Evolutionary conservation across 2,888 invertebrate species (phyloP).

Genomic region (Thera britannica): DNA sequence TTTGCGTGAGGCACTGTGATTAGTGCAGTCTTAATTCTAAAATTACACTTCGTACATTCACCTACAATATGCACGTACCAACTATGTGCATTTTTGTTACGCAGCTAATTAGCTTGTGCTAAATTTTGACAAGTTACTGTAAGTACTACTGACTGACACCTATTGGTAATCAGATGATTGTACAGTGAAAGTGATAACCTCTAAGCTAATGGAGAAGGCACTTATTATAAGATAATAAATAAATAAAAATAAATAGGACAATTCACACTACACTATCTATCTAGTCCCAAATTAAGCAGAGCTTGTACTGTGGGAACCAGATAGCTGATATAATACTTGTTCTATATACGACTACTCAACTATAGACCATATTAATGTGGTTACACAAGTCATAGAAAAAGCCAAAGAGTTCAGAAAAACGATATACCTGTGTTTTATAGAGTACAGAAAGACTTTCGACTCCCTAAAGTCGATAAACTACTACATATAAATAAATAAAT

Average conservation of each 20-base stretch:
- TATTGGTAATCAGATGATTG: conserved; percentile 5
- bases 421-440: neutral
- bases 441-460: too few species aligned
- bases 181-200: conserved; percentile 10
- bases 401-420: neutral
- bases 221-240: neutral
- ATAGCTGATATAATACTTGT: too few species aligned
- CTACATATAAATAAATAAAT: too few species aligned
- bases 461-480: too few species aligned
- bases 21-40: conserved; percentile 49
- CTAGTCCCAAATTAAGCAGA: too few species aligned
- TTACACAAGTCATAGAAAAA: neutral
- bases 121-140: neutral
- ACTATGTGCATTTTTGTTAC: conserved; percentile 53
- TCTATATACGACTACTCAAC: neutral
- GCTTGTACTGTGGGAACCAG: too few species aligned
- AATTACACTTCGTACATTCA: conserved; percentile 59
- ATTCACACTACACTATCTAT: too few species aligned
- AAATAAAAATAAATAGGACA: neutral
- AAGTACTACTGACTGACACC: neutral
- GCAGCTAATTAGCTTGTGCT: conserved; percentile 44
- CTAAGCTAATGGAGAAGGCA: neutral
- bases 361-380: neutral
- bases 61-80: conserved; percentile 39
- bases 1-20: neutral